phyloP scores from a whole-genome alignment of 2,797 vertebrate genomes.

The Diplodus sargus region DNA sequence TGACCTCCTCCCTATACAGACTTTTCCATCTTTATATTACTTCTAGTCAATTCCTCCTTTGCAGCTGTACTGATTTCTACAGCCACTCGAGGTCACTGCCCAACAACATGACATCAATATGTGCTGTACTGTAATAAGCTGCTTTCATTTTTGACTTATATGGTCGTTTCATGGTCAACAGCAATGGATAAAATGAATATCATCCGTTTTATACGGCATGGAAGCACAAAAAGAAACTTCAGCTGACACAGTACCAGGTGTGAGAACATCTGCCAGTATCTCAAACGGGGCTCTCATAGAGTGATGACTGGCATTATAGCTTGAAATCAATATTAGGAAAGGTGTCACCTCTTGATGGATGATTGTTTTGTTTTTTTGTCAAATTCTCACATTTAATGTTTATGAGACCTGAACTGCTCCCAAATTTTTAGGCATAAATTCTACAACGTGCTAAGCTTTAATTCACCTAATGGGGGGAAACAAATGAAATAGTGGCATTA shows the following conservation, averaged over 20 bases:
- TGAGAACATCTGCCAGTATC: neutral
- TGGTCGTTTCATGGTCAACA: too few species aligned
- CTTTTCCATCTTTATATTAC: too few species aligned
- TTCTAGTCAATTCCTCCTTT: too few species aligned
- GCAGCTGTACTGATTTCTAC: too few species aligned
- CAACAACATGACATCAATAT: too few species aligned
- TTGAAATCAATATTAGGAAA: constrained; percentile 4
- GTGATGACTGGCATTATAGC: neutral
- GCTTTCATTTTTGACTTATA: too few species aligned
- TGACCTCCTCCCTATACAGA: too few species aligned
- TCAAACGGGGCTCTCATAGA: constrained; percentile 12
- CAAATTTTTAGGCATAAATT: constrained; percentile 11
- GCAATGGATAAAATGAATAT: neutral
- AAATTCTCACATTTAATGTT: neutral
- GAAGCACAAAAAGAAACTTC: neutral
- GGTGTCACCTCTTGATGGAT: neutral
- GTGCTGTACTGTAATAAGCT: too few species aligned
- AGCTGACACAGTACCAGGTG: neutral
- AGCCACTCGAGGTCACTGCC: too few species aligned
- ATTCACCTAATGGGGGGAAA: neutral
- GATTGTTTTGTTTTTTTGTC: too few species aligned
- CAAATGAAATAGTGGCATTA: neutral
- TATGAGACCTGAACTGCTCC: neutral
- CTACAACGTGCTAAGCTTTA: neutral
- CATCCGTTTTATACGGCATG: neutral